Evolutionary conservation across 2,113 vertebrate genomes (phyloP).

Genomic region (Phylloscopus trochiloides): DNA sequence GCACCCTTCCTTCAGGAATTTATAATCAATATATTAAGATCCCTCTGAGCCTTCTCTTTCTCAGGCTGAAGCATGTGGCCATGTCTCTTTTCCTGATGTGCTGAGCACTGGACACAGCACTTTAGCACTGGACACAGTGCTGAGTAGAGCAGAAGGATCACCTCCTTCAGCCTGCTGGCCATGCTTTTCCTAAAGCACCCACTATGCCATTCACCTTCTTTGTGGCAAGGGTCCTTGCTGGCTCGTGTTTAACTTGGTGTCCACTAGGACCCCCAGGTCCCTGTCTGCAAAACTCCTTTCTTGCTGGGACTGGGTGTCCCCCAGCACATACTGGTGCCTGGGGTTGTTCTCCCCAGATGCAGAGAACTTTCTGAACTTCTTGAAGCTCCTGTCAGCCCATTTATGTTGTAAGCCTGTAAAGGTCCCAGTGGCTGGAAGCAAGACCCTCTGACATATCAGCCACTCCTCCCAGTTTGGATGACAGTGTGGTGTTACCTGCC

Average conservation of each 20-base stretch:
- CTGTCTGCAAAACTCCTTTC: not conserved
- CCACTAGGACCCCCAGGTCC: not conserved
- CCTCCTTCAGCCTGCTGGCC: not conserved
- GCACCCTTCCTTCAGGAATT: not conserved
- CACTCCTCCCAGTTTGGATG: not conserved
- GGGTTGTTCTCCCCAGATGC: not conserved
- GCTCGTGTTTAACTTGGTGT: not conserved
- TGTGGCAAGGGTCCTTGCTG: not conserved
- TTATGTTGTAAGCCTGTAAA: not conserved
- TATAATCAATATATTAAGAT: not conserved
- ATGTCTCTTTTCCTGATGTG: not conserved
- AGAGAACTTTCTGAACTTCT: not conserved
- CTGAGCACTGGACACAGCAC: rapidly evolving
- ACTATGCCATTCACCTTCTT: not conserved
- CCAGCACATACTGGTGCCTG: not conserved
- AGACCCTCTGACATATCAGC: not conserved
- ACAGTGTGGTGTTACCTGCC: not conserved
- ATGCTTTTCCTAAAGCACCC: not conserved
- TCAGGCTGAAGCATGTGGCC: not conserved
- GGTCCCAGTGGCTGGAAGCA: not conserved
- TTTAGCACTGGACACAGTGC: not conserved
- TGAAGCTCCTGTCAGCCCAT: not conserved
- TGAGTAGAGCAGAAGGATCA: not conserved
- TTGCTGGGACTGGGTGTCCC: not conserved
- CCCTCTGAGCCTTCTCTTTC: not conserved